Conservation (phyloP, 2,888 invertebrate species). For the Apodemia hepburni region DNA sequence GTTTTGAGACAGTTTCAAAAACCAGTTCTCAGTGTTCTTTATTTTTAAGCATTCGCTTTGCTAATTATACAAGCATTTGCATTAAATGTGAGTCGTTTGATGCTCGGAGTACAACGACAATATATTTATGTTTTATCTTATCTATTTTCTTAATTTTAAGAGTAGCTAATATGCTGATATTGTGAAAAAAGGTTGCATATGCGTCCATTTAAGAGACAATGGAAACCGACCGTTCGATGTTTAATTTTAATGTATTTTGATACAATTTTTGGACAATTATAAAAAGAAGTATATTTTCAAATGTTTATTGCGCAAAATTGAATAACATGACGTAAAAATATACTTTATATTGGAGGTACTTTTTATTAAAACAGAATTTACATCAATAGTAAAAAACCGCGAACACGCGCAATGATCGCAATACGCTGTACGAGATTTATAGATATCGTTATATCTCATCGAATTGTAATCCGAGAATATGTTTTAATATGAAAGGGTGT, state of each 20-base stretch:
- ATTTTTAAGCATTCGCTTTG: slow-evolving; percentile 29
- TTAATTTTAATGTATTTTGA: too few relatives aligned
- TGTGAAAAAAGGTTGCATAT: too few relatives aligned
- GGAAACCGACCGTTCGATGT: too few relatives aligned
- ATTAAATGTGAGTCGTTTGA: slow-evolving; percentile 8
- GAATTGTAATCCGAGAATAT: slow-evolving; percentile 37
- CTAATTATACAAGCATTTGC: slow-evolving; percentile 18
- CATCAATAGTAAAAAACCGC: slow-evolving; percentile 18
- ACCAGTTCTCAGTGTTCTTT: slow-evolving; percentile 36
- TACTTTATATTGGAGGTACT: background rate
- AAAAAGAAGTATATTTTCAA: too few relatives aligned
- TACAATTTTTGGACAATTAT: too few relatives aligned
- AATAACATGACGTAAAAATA: background rate
- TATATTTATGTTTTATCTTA: background rate
- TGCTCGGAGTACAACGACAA: background rate
- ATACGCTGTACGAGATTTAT: slow-evolving; percentile 22
- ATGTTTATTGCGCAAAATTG: background rate
- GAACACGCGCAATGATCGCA: slow-evolving; percentile 10
- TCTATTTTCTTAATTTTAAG: background rate
- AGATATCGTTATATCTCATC: slow-evolving; percentile 31
- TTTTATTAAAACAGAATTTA: slow-evolving; percentile 3
- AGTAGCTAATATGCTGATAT: too few relatives aligned
- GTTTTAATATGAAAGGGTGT: slow-evolving; percentile 44
- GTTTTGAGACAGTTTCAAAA: slow-evolving; percentile 63
- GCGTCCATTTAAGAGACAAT: too few relatives aligned